Percentiles rank a stretch among this genome's conserved stretches.
Conservation (phyloP, 30 jellyfish, hydroid and myxozoan species). For the Aurelia coerulea region DNA sequence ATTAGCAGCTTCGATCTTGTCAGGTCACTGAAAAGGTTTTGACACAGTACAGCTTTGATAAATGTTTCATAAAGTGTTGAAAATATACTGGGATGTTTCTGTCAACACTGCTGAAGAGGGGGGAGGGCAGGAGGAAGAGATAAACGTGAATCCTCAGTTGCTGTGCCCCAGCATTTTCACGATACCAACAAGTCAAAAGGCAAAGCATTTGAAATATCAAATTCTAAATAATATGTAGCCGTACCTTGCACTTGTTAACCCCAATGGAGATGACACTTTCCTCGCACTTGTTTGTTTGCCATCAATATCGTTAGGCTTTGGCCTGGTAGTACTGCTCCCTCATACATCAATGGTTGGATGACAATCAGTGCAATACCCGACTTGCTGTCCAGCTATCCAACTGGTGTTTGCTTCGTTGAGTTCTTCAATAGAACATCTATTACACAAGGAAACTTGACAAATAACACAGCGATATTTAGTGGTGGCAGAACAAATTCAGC, state of each 20-base stretch:
- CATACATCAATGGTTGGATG: too few relatives aligned
- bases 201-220: conserved; percentile 3
- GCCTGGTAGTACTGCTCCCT: too few relatives aligned
- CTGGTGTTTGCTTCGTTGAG: too few relatives aligned
- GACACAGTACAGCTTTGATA: neutral
- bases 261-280: too few relatives aligned
- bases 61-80: neutral
- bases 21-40: conserved; percentile 2
- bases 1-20: neutral
- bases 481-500: too few relatives aligned
- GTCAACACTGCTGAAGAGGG: neutral
- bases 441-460: too few relatives aligned
- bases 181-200: neutral
- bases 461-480: too few relatives aligned
- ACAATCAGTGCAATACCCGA: too few relatives aligned
- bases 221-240: conserved; percentile 10
- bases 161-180: neutral
- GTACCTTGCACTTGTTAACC: neutral
- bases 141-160: neutral
- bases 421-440: too few relatives aligned
- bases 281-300: too few relatives aligned
- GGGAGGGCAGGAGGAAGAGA: neutral
- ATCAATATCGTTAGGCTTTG: too few relatives aligned
- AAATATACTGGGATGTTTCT: neutral
- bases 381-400: too few relatives aligned